Evolutionary conservation across 1,140 invertebrate genomes (phyloP), one percentile per base, ranked within the genome.

Genomic region (Monochamus saltuarius): DNA sequence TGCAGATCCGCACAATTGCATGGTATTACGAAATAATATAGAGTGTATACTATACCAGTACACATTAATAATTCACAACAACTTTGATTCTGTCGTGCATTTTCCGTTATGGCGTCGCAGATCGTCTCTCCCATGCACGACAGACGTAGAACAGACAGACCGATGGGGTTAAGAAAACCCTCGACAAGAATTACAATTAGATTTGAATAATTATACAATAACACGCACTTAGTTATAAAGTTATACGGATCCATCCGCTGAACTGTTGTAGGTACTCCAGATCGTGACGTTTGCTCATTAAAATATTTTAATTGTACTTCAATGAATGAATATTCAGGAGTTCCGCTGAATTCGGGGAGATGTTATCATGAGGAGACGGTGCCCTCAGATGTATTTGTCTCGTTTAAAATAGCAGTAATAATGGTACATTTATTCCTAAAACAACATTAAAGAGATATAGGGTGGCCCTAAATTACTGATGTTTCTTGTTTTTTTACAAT

Each of bases 191-290:
- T 50, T 61, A 61, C 51, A 61, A 37, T 45, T 49, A 62, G 61
- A 69, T 69, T 69, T 69, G 62, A 66, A 69, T 69, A 67, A 69
- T 66, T 67, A 67, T 69, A 61, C 67, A 69, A 69, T 67, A 69
- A 67, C 67, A 67, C 57, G 62, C 60, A 61, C 62, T 64, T 61
- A 64, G 60, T 65, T 67, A 66, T 62, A 62, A 67, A 64, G 52
- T 65, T 69, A 62, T 66, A 53, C 50, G 62, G 49, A 49, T 59
- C 52, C 35, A 59, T 22, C 51, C 40, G 54, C 53, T 45, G 56
- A 34, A 65, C 59, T 59, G 56, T 29, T 29, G 22, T 29, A 29
- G 22, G 22, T 29, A 29, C 22, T 29, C 22, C 22, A 29, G 22
- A 2, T 3, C 62, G 59, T 54, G 34, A 61, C 58, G 62, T 66